Conservation (phyloP, 1,140 invertebrate genomes). For the Anthonomus grandis region DNA sequence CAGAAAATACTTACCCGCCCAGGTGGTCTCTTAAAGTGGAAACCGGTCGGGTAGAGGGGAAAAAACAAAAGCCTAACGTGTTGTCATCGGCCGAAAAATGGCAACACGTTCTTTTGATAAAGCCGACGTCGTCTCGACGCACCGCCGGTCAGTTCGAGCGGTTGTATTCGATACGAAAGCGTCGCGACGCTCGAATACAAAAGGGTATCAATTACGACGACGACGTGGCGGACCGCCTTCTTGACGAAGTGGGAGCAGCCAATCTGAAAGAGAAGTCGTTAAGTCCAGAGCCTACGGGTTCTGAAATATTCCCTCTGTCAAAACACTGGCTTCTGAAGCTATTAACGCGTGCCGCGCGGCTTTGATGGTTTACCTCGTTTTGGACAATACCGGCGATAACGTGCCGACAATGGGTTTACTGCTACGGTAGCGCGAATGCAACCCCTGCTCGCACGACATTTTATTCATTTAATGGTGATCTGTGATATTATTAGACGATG, state of each 20-base stretch:
- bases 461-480: conserved; percentile 10
- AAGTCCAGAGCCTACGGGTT: conserved; percentile 43
- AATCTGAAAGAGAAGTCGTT: conserved; percentile 47
- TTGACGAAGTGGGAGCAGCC: conserved; percentile 45
- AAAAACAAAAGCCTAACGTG: conserved; percentile 41
- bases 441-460: background rate
- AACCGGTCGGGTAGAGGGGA: conserved; percentile 21
- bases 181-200: conserved; percentile 28
- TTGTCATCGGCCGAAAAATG: conserved; percentile 46
- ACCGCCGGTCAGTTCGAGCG: conserved; percentile 43
- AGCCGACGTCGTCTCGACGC: conserved; percentile 37
- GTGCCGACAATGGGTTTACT: background rate
- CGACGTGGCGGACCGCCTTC: conserved; percentile 39
- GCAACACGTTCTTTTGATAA: conserved; percentile 43
- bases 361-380: conserved; percentile 1
- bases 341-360: conserved; percentile 24
- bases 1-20: conserved; percentile 32
- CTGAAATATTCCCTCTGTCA: conserved; percentile 49
- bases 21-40: conserved; percentile 29
- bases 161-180: conserved; percentile 33
- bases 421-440: conserved; percentile 1
- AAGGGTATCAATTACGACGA: conserved; percentile 35
- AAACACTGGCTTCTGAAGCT: conserved; percentile 46
- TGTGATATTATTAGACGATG: conserved; percentile 11
- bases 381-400: background rate